Conservation (phyloP, 1,140 invertebrate species). For the Cotesia glomerata region DNA sequence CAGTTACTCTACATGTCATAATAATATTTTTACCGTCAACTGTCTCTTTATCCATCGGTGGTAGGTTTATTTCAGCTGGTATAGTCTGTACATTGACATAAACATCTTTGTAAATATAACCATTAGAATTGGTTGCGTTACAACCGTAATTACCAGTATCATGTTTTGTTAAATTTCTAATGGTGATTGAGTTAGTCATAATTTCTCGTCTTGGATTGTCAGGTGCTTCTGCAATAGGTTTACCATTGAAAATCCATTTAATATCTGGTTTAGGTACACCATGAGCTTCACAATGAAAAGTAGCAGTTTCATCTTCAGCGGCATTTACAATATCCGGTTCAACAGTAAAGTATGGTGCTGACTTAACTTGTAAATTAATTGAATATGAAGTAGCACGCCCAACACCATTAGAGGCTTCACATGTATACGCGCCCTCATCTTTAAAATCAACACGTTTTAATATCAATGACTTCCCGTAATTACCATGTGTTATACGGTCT, state of each 20-base stretch:
- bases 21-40: conserved; percentile 84
- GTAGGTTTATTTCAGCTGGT: conserved; percentile 86
- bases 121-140: conserved; percentile 97
- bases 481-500: conserved; percentile 80
- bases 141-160: conserved; percentile 99
- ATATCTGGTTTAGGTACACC: conserved; percentile 90
- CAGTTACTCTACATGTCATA: conserved; percentile 92
- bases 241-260: conserved; percentile 97
- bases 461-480: conserved; percentile 91
- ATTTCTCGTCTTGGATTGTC: conserved; percentile 76
- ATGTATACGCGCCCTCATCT: conserved; percentile 87
- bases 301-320: conserved; percentile 88
- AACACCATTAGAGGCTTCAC: conserved; percentile 90
- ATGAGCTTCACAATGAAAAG: conserved; percentile 85
- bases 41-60: conserved; percentile 78
- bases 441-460: conserved; percentile 85
- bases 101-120: conserved; percentile 97
- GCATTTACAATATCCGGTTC: conserved; percentile 88
- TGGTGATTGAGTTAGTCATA: conserved; percentile 77
- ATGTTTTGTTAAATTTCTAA: conserved; percentile 81
- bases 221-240: conserved; percentile 79
- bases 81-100: conserved; percentile 96
- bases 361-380: conserved; percentile 80
- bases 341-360: conserved; percentile 90
- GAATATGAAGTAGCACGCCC: conserved; percentile 83